Evolutionary conservation across 2,113 vertebrate genomes (phyloP), one percentile per base, ranked within the genome.

Genomic region (Centropus unirufus): DNA sequence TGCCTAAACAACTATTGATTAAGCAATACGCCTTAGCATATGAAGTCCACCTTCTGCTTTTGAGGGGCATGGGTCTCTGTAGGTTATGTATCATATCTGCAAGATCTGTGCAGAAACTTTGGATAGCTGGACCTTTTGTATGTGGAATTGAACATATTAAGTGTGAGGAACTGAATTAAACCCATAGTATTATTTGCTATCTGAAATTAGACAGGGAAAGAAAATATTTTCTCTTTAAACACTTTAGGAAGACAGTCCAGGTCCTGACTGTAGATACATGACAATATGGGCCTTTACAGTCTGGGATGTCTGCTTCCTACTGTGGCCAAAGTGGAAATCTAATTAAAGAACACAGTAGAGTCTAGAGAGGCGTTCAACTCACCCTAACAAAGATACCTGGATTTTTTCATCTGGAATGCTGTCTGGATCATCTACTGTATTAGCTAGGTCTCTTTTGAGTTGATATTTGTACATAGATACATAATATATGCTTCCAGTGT

Each of bases 181-280:
- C 6, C 5, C 23, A 26, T 57, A 49, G 34, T 72, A 47, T 44
- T 63, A 78, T 59, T 87, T 90, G 10, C 14, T 75, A 23, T 22
- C 22, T 67, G 32, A 57, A 93, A 85, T 68, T 39, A 68, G 30
- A 42, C 11, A 42, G 34, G 19, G 68, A 36, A 79, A 76, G 7
- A 14, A 8, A 73, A 5, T n/a, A 42, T 26, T 86, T 87, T 83
- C 5, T 76, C 39, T 84, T 82, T 47, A 68, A 76, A 68, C 20
- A 19, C 32, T 34, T 73, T 3, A 39, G 19, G 59, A 76, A 64
- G 23, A 49, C 0, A 0, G 12, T 36, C 57, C 23, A n/a, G 6
- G 26, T 59, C 22, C 20, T 69, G 15, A 34, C 19, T 36, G 3
- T 42, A 76, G 22, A 26, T 63, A 32, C 11, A 14, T 6, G 29